Evolutionary conservation across 2,888 invertebrate species (phyloP).

Genomic region (Labia minor): DNA sequence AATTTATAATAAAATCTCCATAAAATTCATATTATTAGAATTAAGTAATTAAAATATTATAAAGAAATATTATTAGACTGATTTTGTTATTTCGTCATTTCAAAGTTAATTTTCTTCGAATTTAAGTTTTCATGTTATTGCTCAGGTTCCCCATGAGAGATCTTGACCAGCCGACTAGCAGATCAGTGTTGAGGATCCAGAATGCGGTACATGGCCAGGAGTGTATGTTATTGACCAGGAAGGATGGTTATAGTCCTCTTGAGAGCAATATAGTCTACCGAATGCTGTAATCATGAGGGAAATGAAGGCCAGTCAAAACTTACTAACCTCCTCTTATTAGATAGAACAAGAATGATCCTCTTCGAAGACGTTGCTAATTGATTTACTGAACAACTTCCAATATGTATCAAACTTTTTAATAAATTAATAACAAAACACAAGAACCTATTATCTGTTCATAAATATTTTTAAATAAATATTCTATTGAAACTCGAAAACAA

Average conservation of each 20-base stretch:
- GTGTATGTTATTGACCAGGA: neutral
- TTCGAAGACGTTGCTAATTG: too few species aligned
- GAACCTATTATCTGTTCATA: too few species aligned
- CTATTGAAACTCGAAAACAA: too few species aligned
- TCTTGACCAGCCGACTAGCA: neutral
- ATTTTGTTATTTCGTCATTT: neutral
- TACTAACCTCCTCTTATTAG: too few species aligned
- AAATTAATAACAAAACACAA: too few species aligned
- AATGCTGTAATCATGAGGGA: conserved; percentile 8
- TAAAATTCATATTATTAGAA: too few species aligned
- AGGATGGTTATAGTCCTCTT: neutral
- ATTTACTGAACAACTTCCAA: too few species aligned
- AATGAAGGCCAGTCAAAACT: neutral
- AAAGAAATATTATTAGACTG: neutral
- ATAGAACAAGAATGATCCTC: too few species aligned
- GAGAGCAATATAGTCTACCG: neutral
- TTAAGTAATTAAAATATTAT: too few species aligned
- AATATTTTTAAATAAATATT: too few species aligned
- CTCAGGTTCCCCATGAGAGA: neutral
- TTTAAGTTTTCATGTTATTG: conserved; percentile 7
- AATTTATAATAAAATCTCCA: too few species aligned
- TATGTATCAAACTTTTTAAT: too few species aligned
- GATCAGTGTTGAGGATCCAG: neutral
- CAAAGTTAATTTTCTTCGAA: neutral
- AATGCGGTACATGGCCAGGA: neutral